phyloP scores from a whole-genome alignment of 2,888 invertebrate genomes.

The Parochlus steinenii region DNA sequence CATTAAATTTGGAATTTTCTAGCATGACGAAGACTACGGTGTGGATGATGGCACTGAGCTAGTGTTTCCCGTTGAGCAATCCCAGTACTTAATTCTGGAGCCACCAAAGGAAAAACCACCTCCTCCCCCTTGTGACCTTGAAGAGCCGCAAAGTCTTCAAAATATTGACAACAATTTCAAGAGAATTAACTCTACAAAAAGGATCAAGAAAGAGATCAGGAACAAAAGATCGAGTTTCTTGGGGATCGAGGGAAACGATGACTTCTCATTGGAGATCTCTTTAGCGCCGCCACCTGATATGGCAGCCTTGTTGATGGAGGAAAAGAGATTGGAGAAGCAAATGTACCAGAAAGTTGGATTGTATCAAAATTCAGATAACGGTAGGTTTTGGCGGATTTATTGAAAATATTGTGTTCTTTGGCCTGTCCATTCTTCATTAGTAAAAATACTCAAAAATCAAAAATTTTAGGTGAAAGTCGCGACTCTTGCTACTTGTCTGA shows the following conservation, averaged over 20 bases:
- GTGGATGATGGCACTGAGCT: constrained; percentile 10
- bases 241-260: constrained; percentile 63
- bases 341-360: constrained; percentile 54
- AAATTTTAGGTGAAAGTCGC: constrained; percentile 46
- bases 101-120: constrained; percentile 80
- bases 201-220: constrained; percentile 71
- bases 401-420: constrained; percentile 18
- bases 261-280: constrained; percentile 48
- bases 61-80: constrained; percentile 10
- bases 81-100: constrained; percentile 31
- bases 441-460: background rate
- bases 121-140: constrained; percentile 48
- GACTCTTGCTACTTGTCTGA: constrained; percentile 65
- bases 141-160: constrained; percentile 31
- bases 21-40: constrained; percentile 10
- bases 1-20: no score
- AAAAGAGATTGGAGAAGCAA: constrained; percentile 59
- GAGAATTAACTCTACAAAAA: constrained; percentile 63
- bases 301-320: constrained; percentile 62
- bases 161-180: constrained; percentile 35
- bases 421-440: constrained; percentile 13
- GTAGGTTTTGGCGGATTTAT: constrained; percentile 26
- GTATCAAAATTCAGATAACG: constrained; percentile 48
- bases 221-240: constrained; percentile 73
- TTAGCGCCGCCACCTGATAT: constrained; percentile 63